Evolutionary conservation across 2,113 vertebrate genomes (phyloP).

Genomic region (Xenopus borealis): DNA sequence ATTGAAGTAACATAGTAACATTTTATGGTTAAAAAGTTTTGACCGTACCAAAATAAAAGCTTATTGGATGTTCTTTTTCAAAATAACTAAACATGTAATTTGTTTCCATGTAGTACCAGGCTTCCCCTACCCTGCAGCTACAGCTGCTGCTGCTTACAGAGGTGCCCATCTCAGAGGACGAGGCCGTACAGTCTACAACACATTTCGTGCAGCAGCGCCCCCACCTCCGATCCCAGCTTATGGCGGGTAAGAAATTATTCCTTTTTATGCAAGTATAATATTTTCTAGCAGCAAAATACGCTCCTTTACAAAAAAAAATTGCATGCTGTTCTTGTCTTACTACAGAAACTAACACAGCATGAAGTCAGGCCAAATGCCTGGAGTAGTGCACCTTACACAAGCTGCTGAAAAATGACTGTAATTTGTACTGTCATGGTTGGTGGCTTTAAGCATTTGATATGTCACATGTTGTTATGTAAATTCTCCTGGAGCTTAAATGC

Average conservation of each 20-base stretch:
- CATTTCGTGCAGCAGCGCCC: constrained; percentile 86
- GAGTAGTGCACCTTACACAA: constrained; percentile 65
- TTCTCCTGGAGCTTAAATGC: constrained; percentile 62
- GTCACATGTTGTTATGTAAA: constrained; percentile 76
- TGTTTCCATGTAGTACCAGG: constrained; percentile 76
- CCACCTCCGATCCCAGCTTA: constrained; percentile 91
- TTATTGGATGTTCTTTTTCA: too few species aligned
- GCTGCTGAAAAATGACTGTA: constrained; percentile 73
- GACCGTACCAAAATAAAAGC: too few species aligned
- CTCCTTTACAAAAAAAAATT: constrained; percentile 20
- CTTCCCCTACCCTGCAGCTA: constrained; percentile 90
- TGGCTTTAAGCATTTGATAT: constrained; percentile 68
- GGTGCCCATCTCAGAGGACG: constrained; percentile 89
- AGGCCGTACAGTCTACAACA: constrained; percentile 91
- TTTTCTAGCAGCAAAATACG: constrained; percentile 19
- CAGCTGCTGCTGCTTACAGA: constrained; percentile 84
- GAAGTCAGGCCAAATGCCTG: constrained; percentile 57
- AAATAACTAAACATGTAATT: too few species aligned
- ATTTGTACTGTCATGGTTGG: constrained; percentile 75
- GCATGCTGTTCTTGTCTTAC: constrained; percentile 60
- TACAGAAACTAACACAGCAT: constrained; percentile 56
- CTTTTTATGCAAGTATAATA: constrained; percentile 1
- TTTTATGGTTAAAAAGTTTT: too few species aligned
- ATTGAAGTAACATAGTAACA: too few species aligned
- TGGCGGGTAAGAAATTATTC: constrained; percentile 79